phyloP scores from a whole-genome alignment of 2,888 invertebrate species.

The Trilocha varians region DNA sequence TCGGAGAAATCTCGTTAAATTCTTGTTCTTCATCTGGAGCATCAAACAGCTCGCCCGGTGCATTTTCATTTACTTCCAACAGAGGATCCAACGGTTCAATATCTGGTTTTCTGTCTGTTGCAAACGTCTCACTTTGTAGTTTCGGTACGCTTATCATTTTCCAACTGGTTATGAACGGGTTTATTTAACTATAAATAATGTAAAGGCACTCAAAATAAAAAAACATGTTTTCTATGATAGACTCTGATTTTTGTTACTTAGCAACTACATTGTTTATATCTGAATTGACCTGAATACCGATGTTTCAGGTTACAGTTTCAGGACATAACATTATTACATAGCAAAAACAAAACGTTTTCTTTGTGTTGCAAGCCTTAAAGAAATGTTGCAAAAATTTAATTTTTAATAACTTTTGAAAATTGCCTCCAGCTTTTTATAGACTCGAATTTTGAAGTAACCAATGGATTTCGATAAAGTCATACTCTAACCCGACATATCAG shows the following conservation, averaged over 20 bases:
- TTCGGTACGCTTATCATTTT: constrained; percentile 22
- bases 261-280: neutral
- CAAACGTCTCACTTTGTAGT: constrained; percentile 21
- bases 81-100: constrained; percentile 44
- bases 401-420: no score
- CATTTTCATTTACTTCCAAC: constrained; percentile 55
- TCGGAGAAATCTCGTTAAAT: constrained; percentile 47
- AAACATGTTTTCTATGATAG: neutral
- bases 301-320: neutral
- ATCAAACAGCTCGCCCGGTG: constrained; percentile 39
- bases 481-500: no score
- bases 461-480: no score
- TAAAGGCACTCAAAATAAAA: no score
- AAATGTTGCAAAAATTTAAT: no score
- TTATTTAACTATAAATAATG: no score
- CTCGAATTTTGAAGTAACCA: no score
- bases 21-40: constrained; percentile 37
- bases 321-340: neutral
- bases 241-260: neutral
- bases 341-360: neutral
- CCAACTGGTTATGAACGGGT: neutral
- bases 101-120: constrained; percentile 32
- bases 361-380: neutral
- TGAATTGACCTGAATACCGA: neutral
- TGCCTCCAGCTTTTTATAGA: no score